Evolutionary conservation across 2,797 vertebrate genomes (phyloP), one percentile per base, ranked within the genome.

Genomic region (Peromyscus melanophrys): DNA sequence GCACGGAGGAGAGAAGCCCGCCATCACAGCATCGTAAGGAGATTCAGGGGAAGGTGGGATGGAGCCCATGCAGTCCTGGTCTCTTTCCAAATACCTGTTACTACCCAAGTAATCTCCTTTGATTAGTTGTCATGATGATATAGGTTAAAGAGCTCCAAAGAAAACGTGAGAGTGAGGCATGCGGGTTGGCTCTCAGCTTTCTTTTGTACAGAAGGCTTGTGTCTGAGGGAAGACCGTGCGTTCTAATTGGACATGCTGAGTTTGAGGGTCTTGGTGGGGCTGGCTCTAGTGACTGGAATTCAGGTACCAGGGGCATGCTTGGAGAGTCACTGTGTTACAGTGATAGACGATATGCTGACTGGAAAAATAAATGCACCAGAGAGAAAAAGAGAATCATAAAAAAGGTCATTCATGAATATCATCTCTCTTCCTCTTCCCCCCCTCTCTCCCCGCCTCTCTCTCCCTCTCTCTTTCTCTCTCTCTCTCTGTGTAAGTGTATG

Each of bases 221-320:
- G 29, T 92, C 46, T 7, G 37, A 82, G 88, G 61, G 71, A 88
- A 40, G 49, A 73, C 7, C 1, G 1, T 43, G 12, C 49, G 27
- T 85, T 92, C 61, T 73, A 77, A 57, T 89, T 85, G 83, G n/a
- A 63, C 69, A n/a, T 73, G 49, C n/a, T 55, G 61, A 73, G 71
- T 25, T 40, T 25, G 21, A 40, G 37, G 71, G 21, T 73, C 71
- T 40, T 73, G 37, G 19, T 73, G 69, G 19, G 71, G 37, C 7
- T 73, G 71, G 21, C 71, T 73, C 21, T 73, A 73, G 37, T 40
- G 21, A 40, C 37, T 40, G 21, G 37, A 73, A 73, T 25, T 11
- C 23, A 40, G 37, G 37, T 25, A 25, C 21, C 37, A 12, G 37
- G 37, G 71, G 11, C 37, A 25, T 11, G 21, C 4, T 40, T 40